phyloP scores from a whole-genome alignment of 2,797 vertebrate genomes.

The Rhabdophis nuchalis region DNA sequence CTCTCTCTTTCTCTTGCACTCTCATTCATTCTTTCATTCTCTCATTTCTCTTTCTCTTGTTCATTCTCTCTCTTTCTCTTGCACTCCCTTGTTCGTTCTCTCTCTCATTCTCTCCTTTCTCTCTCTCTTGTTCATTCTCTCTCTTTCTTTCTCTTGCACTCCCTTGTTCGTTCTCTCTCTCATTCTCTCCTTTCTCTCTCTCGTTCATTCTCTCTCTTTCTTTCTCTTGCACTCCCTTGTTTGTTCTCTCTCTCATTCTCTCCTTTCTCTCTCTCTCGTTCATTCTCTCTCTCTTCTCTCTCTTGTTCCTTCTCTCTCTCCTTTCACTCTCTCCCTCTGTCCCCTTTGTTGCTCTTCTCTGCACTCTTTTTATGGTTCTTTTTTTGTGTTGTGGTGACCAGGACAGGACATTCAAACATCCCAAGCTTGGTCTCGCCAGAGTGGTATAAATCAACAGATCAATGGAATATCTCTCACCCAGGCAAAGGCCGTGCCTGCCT shows the following conservation, averaged over 20 bases:
- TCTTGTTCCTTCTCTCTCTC: no score
- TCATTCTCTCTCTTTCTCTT: background rate
- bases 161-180: no score
- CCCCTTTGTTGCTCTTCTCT: no score
- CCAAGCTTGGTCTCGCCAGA: background rate
- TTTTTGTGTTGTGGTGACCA: background rate
- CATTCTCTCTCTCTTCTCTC: no score
- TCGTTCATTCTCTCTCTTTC: no score
- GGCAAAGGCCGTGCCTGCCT: fast-evolving
- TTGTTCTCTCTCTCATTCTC: background rate
- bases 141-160: background rate
- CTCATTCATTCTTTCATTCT: background rate
- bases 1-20: background rate
- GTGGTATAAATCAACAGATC: background rate
- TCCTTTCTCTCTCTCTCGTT: no score
- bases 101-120: background rate
- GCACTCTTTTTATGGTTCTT: no score
- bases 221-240: background rate
- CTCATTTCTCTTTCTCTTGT: background rate
- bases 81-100: background rate
- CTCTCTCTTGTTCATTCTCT: no score
- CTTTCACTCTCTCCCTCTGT: background rate
- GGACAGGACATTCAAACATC: background rate
- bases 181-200: background rate
- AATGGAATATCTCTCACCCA: background rate